Evolutionary conservation across 2,797 vertebrate genomes (phyloP), one percentile per base, ranked within the genome.

Genomic region (Eleutherodactylus coqui): DNA sequence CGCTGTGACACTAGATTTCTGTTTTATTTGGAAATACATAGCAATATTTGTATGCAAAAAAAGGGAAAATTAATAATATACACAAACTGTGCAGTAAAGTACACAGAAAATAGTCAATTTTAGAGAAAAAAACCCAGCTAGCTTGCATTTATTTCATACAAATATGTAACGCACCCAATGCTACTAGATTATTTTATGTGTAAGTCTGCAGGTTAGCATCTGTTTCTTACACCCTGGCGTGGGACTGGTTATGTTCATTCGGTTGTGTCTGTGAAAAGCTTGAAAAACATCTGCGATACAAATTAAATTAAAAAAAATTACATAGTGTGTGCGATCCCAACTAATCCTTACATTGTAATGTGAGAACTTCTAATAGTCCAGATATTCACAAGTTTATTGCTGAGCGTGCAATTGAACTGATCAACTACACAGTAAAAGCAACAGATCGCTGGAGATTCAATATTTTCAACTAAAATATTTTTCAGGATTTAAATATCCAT

Each of bases 271-370:
- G 45, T 34, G 17, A 75, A 51, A 38, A 21, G 10, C 21, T 36
- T 51, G 55, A 77, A 77, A 38, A 53, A 55, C 47, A 55, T 24
- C 24, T 78, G 76, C 41, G 9, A 78, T 19, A 43, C 34, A 38
- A 58, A 78, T n/a, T 58, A 51, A 13, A 45, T 21, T 14, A 38
- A 38, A 27, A 38, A 16, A 4, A 47, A n/a, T 7, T 10, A 7
- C 1, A 58, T 34, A 7, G 76, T 27, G 53, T 27, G 76, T 27
- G 53, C 17, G 21, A 78, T 58, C 53, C 21, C 9, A 36, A 34
- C 21, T 38, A 38, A 69, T 11, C 21, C 69, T 41, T 19, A 72
- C 36, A 21, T 19, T 55, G 32, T 53, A 36, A 78, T 14, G 51
- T 38, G 51, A 72, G 13, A 6, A 27, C 41, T 45, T 38, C 6